Base-by-base conservation (phyloP, 2,888 invertebrate species). In the Eupelmus urozonus region DNA sequence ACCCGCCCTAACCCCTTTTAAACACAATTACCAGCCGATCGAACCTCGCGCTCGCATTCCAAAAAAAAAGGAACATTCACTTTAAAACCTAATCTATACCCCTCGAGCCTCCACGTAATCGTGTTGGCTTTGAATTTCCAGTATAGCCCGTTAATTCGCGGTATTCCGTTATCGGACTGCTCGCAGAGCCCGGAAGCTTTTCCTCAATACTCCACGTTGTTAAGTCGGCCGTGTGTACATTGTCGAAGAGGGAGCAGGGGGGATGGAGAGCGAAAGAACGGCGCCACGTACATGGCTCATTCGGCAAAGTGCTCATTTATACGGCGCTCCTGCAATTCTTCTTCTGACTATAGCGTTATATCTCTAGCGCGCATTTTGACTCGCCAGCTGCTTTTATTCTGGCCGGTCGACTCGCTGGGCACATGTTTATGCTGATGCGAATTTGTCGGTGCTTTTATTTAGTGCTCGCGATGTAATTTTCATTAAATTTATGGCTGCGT, bases 281-380 rank as follows among this genome's bases (percentile, higher is more conserved):
- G 18, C n/a, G 25, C 16, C 25, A 53, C 57, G 42, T 34, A 49
- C 53, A 23, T 16, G 4, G 34, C 53, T 75, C 66, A 75, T 78
- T 75, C 55, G 70, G 9, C 34, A 75, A 75, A 75, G 65, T 71
- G 66, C 70, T 78, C 42, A 75, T 71, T 73, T 78, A 60, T 66
- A 65, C 42, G n/a, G 18, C 2, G 16, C 9, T 2, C 53, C 29
- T 57, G 7, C 13, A n/a, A 40, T 27, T 60, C 16, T 62, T 66
- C 51, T 20, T 11, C 49, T 59, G 16, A 2, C n/a, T 45, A 42
- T 45, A 20, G 25, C 20, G 16, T 57, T 27, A 63, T 40, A 60
- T 57, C 16, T 60, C 18, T 34, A 60, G 51, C 40, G 60, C 20
- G 7, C 53, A 9, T 34, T 34, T 34, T 34, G 34, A 34, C 34